A percentile compares a stretch with the other conserved stretches of the same genome.
phyloP scores from a whole-genome alignment of 2,888 invertebrate genomes.

The Cheilosia pagana region DNA sequence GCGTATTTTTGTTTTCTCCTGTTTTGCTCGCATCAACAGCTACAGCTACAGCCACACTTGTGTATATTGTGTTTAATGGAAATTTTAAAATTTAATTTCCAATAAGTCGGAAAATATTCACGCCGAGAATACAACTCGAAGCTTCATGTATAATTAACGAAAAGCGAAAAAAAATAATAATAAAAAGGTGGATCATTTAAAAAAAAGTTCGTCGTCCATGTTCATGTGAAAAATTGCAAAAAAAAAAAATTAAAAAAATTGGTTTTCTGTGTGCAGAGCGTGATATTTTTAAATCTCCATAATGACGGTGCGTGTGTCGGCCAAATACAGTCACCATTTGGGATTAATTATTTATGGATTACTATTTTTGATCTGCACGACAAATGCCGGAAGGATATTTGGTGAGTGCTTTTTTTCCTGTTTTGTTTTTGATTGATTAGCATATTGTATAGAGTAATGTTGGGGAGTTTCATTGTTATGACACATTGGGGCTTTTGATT shows the following conservation, averaged over 20 bases:
- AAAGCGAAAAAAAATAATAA: conserved; percentile 3
- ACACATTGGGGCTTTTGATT: no score
- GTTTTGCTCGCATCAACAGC: background rate
- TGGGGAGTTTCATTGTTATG: background rate
- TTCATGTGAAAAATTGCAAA: conserved; percentile 15
- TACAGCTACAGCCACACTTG: background rate
- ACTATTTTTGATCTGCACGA: conserved; percentile 79
- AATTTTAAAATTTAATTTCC: conserved; percentile 60
- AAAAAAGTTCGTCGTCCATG: background rate
- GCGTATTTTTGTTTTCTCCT: background rate
- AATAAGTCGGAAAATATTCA: conserved; percentile 47
- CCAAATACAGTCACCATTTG: conserved; percentile 82
- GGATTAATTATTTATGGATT: conserved; percentile 83
- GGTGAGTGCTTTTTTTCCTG: conserved; percentile 80
- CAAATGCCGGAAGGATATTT: conserved; percentile 82
- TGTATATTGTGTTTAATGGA: conserved; percentile 41
- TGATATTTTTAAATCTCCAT: conserved; percentile 44
- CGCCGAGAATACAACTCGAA: conserved; percentile 39
- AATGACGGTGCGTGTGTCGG: conserved; percentile 82
- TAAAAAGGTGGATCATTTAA: background rate
- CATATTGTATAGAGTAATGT: background rate
- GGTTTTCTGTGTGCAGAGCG: conserved; percentile 32
- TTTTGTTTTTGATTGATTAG: conserved; percentile 5
- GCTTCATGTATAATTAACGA: conserved; percentile 30
- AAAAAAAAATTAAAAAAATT: conserved; percentile 29